Base-by-base conservation (phyloP, 35 echinoderm and acorn worm genomes). In the Amphiura filiformis region DNA sequence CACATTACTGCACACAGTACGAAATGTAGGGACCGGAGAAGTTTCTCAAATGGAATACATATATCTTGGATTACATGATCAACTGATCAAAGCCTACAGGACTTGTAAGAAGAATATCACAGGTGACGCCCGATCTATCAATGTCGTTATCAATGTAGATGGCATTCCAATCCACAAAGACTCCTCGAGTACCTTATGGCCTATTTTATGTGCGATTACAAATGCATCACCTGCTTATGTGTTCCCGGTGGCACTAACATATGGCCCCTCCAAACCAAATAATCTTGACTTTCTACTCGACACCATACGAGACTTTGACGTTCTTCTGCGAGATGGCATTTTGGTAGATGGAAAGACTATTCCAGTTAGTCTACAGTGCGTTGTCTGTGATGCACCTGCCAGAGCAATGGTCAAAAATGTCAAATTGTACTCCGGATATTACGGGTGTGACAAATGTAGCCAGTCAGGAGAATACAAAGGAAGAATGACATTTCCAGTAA, bases 381-480 rank as follows among this genome's bases (percentile, higher is more conserved):
- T 90, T 78, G 70, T 90, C 0, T 84, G 80, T 78, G 80, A 88
- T 80, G 86, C 86, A 79, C 86, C 79, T 41, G 77, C 86, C 1
- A 88, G 32, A 80, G 86, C 86, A n/a, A 39, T 88, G 32, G 61
- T 93, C 38, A 88, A 83, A 57, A 35, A 79, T 36, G 56, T 37
- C 2, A 93, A 93, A 38, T 34, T 75, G 23, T 93, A 84, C 82
- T 88, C 91, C 22, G 91, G 91, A 0, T 93, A 88, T 38, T 76
- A 87, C 76, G 91, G 91, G 1, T 93, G 91, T 79, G 85, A 93
- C 65, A 93, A 87, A 78, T 93, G 91, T 87, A 77, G 15, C 18
- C 91, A 93, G 49, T 84, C 31, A 37, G 91, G 91, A 83, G 86
- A 81, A 9, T 93, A 86, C 85, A 84, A 49, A n/a, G 91, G 91